Evolutionary conservation across 2,113 vertebrate genomes (phyloP).

Genomic region (Formicarius rufipectus): DNA sequence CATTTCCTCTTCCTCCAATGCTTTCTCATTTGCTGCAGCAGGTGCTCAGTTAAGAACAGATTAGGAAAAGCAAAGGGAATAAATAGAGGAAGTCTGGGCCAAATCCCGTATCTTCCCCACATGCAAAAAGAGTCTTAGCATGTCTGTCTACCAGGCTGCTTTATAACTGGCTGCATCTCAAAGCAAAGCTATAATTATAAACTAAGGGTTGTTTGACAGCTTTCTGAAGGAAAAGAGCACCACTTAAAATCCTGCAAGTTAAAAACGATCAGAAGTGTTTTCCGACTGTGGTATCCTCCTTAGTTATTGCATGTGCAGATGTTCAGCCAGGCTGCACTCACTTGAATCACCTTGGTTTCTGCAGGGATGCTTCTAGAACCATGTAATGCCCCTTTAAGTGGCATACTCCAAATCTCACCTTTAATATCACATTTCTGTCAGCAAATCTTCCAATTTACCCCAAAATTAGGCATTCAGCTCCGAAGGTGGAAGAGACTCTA

Average conservation of each 20-base stretch:
- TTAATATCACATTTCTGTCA: background rate
- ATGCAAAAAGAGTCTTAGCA: background rate
- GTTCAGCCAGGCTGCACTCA: background rate
- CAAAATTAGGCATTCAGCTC: background rate
- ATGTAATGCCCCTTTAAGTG: background rate
- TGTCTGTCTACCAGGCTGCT: background rate
- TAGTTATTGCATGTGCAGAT: background rate
- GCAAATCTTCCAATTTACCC: background rate
- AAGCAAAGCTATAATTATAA: conserved; percentile 29
- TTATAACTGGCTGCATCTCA: background rate
- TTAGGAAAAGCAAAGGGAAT: conserved; percentile 15
- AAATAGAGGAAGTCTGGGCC: background rate
- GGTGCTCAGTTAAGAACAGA: background rate
- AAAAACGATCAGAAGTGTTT: background rate
- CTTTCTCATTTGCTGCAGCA: conserved; percentile 11
- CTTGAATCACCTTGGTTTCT: background rate
- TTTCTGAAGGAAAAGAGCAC: conserved; percentile 30
- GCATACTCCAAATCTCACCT: background rate
- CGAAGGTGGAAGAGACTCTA: background rate
- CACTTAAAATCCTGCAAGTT: background rate
- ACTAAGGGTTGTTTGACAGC: background rate
- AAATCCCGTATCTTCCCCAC: background rate
- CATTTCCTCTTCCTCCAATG: conserved; percentile 4
- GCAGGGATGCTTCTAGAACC: background rate
- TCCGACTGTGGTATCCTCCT: background rate